Conservation (phyloP, 2,113 vertebrate species). For the Quiscalus mexicanus region DNA sequence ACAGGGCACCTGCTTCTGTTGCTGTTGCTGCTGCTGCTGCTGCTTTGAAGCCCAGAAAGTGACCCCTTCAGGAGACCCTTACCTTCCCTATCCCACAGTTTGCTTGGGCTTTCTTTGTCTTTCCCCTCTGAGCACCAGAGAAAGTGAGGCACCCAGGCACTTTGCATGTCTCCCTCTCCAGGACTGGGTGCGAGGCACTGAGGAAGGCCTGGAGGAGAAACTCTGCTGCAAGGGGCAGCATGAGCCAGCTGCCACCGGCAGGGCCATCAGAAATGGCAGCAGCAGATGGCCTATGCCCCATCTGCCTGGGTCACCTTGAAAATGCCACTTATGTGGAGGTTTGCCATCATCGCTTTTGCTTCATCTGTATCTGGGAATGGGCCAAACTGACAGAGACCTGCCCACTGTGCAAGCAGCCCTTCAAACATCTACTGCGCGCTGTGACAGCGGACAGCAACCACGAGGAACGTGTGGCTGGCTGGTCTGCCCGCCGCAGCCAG, state of each 20-base stretch:
- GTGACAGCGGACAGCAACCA: accelerated
- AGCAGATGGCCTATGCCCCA: background rate
- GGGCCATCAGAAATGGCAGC: background rate
- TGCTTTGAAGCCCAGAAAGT: background rate
- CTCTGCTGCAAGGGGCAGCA: background rate
- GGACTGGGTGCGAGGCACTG: accelerated
- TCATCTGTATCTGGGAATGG: background rate
- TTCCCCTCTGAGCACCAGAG: background rate
- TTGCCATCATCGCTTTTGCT: background rate
- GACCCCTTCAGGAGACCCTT: background rate
- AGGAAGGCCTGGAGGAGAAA: background rate
- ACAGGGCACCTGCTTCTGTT: background rate
- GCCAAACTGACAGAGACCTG: background rate
- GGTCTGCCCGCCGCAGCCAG: accelerated
- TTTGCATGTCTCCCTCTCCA: background rate
- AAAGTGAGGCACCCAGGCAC: background rate
- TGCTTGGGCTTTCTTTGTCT: background rate
- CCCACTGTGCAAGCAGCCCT: background rate
- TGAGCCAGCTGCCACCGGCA: background rate
- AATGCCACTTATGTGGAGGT: background rate
- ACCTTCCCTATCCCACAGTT: background rate
- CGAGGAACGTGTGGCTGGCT: accelerated
- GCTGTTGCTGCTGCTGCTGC: background rate
- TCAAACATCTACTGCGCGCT: accelerated
- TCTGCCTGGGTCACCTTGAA: background rate